phyloP scores from a whole-genome alignment of 2,797 vertebrate genomes.

The Scolopax rusticola region DNA sequence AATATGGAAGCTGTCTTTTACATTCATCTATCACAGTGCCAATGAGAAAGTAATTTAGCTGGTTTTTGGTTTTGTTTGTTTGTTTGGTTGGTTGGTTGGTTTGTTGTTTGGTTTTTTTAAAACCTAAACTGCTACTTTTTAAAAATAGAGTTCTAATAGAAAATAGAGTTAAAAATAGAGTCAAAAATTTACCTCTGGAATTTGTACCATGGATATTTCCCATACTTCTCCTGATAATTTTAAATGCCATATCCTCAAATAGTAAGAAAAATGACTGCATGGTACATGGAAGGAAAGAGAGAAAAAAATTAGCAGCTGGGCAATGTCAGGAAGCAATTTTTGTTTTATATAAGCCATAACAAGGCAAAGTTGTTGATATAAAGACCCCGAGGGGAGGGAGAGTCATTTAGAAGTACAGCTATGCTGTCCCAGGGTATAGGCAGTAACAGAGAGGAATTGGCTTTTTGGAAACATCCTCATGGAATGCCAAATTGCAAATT shows the following conservation, averaged over 20 bases:
- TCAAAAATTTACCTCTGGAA: neutral
- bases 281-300: neutral
- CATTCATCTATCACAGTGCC: neutral
- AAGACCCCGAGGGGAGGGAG: slow-evolving; percentile 7
- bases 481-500: neutral
- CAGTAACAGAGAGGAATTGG: neutral
- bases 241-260: slow-evolving; percentile 21
- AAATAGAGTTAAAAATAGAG: too few species aligned
- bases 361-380: slow-evolving; percentile 62
- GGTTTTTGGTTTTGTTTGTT: neutral
- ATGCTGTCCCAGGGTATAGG: neutral
- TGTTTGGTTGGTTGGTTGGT: too few species aligned
- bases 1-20: neutral
- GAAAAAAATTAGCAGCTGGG: neutral
- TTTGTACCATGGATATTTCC: slow-evolving; percentile 8
- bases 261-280: slow-evolving; percentile 23
- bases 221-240: slow-evolving; percentile 26
- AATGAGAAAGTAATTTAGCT: neutral
- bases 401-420: neutral
- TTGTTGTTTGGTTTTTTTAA: neutral
- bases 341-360: slow-evolving; percentile 38
- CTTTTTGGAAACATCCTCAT: neutral
- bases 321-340: slow-evolving; percentile 63
- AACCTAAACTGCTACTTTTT: neutral
- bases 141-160: neutral